Base-by-base conservation (phyloP, 2,113 vertebrate species). In the Vanacampus margaritifer region DNA sequence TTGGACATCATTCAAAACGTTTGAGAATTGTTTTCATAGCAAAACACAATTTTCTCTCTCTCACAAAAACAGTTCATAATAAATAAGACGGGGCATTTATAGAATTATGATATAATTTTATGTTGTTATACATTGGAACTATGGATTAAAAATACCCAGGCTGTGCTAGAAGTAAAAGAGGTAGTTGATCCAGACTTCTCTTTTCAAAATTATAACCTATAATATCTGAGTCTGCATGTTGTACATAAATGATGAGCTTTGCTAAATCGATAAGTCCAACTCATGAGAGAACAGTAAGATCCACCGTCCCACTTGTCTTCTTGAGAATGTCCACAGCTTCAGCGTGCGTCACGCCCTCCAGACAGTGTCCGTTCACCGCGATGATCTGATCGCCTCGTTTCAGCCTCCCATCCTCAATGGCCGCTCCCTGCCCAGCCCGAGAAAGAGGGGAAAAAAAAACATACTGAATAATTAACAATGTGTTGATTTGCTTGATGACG, bases 351-450 rank as follows among this genome's bases (percentile, higher is more conserved):
- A 94, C 92, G 0, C 94, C 95, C 85, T 96, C 93, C 74, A 99
- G 91, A 71, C 93, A 94, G 78, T 93, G 94, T 45, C 95, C 94
- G 2, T 97, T 98, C 79, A 96, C 95, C 51, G 94, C 94, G 56
- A 97, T 91, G 74, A 98, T 95, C 83, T 96, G 95, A 87, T 98
- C 96, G 0, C 96, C 95, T 0, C 92, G 89, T 76, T 94, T 94
- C 56, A 98, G 87, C 51, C 89, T 91, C 56, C 96, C 94, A 21
- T 98, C 96, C 88, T 96, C 94, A 2, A 94, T 79, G 13, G 97
- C 96, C 39, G 96, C 96, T 61, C 96, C 97, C 97, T 99, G 73
- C 24, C 43, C 58, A 50, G 65, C 0, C 50, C 41, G 71, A 24
- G 56, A 26, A 21, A n/a, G 9, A 7, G 10, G 9, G n/a, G n/a